Evolutionary conservation across 2,888 invertebrate genomes (phyloP), one percentile per base, ranked within the genome.

Genomic region (Drosophila diplacantha): DNA sequence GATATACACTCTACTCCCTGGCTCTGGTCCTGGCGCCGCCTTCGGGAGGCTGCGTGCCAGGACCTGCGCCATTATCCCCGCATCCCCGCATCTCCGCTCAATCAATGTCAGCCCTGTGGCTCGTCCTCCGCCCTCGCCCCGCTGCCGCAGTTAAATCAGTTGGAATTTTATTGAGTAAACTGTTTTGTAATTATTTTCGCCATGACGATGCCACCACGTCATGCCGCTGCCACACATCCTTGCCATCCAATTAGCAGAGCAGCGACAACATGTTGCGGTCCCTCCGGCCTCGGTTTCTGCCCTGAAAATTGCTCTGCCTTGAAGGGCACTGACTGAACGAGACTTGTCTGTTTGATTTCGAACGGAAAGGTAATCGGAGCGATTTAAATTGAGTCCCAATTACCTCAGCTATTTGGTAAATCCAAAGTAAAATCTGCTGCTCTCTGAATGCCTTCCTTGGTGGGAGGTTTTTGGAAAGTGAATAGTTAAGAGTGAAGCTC

Each of bases 171-270:
- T 81, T 75, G 72, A 74, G 75, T 75, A 79, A 79, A 79, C 78
- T 78, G 78, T 72, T 79, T 81, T 74, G 71, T 75, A 81, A 79
- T 79, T 79, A 79, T 79, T 81, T 75, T 75, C 78, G 75, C 74
- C 76, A 46, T 59, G 52, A 31, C 54, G 52, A 49, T 61, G 64
- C 60, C 38, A 20, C 20, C 46, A 39, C 41, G 63, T 63, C 59
- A 59, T 59, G 51, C 49, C 46, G 35, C 20, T 39, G 38, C 38
- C 39, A 38, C 64, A 43, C 38, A 29, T 43, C 39, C 52, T 18
- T 24, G 46, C 7, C 38, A 46, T 46, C 73, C 78, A 80, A 78
- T 78, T 78, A 78, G 78, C 78, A 73, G 72, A 71, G 73, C 68
- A 69, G 77, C 67, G 71, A 76, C 80, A 79, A 79, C 77, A 73